Base-by-base conservation (phyloP, 2,113 vertebrate species). In the Excalfactoria chinensis region DNA sequence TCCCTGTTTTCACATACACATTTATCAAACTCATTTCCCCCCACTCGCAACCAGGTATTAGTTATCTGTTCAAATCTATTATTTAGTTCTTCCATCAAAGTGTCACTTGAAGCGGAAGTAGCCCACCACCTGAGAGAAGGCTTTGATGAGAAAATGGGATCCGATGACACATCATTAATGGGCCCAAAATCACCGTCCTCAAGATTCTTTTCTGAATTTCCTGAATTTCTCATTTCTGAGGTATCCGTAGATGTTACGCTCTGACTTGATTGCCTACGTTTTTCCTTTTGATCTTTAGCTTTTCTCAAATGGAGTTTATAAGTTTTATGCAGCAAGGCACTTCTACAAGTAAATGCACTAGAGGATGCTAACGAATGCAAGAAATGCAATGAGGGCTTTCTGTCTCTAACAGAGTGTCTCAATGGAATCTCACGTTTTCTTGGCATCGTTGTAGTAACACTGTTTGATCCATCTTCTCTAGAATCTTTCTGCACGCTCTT, bases 51-150 rank as follows among this genome's bases (percentile, higher is more conserved):
- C 99, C 99, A 99, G 22, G 98, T 98, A 91, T 98, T 98, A 77
- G 98, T 98, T 88, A 99, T 98, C 68, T 98, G 97, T 69, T 98
- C 97, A 96, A 99, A 99, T 94, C 98, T 97, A 76, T 97, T 97
- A 86, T 98, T 98, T 62, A 99, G 96, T 92, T 99, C 98, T 95
- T 98, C 97, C 94, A 98, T 97, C 88, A 99, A 96, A 40, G 97
- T 97, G 66, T 98, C 98, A 34, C 96, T 98, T 69, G 99, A 98
- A 60, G 98, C 93, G 25, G 98, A 99, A 79, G 97, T 91, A 88
- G 98, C 96, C 99, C 99, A 99, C 99, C 99, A 99, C 90, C 97
- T 98, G 67, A 99, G 96, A 30, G 98, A 96, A 84, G 98, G 96
- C 94, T 97, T 97, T 6, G 98, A 97, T 44, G 97, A 97, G 94